A percentile compares a stretch with the other conserved stretches of the same genome.
These are phyloP conservation scores for Ecliptopera silaceata DNA, from an alignment of 2,888 invertebrate species.

Conservation along the genomic window DNA sequence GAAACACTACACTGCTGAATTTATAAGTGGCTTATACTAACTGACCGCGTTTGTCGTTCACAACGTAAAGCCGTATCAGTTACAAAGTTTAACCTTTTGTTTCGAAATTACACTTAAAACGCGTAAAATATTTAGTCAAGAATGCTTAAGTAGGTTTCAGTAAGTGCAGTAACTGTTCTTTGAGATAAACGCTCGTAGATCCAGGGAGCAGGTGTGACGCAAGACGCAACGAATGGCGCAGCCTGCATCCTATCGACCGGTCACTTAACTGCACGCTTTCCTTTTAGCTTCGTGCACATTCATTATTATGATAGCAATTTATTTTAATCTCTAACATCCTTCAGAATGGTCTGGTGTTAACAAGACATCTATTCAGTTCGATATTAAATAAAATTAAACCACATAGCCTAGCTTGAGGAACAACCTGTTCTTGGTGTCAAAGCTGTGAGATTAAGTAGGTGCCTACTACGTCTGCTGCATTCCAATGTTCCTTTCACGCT, in stretches of 20 bases:
- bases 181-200: conserved; percentile 54
- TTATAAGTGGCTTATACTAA: conserved; percentile 52
- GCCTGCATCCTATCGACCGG: conserved; percentile 67
- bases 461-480: conserved; percentile 55
- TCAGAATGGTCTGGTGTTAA: conserved; percentile 9
- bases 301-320: conserved; percentile 7
- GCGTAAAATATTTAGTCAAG: conserved; percentile 43
- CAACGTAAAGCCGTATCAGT: conserved; percentile 38
- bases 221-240: conserved; percentile 61
- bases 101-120: conserved; percentile 24
- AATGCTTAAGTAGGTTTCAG: conserved; percentile 50
- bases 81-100: conserved; percentile 40
- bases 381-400: conserved; percentile 10
- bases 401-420: conserved; percentile 10
- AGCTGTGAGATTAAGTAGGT: conserved; percentile 36
- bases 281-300: conserved; percentile 19
- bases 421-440: conserved; percentile 25
- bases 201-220: conserved; percentile 67
- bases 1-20: conserved; percentile 56
- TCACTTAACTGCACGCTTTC: conserved; percentile 37
- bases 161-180: conserved; percentile 50
- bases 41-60: conserved; percentile 43
- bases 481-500: conserved; percentile 68
- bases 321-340: conserved; percentile 1
- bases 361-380: conserved; percentile 21